Evolutionary conservation across 1,140 invertebrate genomes (phyloP).

Genomic region (Magallana ariakensis): DNA sequence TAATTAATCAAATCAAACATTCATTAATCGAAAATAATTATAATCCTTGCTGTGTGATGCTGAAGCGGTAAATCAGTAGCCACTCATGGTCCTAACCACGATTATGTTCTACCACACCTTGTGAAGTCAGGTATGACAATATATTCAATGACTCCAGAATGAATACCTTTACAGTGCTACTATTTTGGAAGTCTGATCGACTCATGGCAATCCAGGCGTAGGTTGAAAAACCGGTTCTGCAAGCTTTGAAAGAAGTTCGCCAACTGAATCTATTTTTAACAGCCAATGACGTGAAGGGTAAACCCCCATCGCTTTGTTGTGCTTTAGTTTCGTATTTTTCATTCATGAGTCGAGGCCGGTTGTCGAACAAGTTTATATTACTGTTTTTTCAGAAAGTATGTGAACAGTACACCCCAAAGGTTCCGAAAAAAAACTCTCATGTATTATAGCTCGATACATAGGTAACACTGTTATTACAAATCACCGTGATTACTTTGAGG

Average conservation of each 20-base stretch:
- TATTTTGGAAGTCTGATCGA: conserved; percentile 40
- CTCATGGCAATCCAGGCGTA: conserved; percentile 42
- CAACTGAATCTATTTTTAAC: conserved; percentile 32
- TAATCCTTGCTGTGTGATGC: background rate
- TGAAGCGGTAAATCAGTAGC: background rate
- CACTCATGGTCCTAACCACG: conserved; percentile 40
- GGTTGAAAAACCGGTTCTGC: conserved; percentile 48
- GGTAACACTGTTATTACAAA: too few species aligned
- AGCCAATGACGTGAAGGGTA: conserved; percentile 37
- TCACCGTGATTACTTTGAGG: too few species aligned
- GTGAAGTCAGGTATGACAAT: conserved; percentile 36
- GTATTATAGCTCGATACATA: too few species aligned
- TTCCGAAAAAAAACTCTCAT: too few species aligned
- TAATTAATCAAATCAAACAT: conserved; percentile 9
- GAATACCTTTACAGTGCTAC: conserved; percentile 46
- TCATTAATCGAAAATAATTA: background rate
- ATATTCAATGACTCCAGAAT: conserved; percentile 20
- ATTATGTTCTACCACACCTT: conserved; percentile 31
- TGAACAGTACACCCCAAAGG: background rate
- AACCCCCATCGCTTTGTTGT: background rate
- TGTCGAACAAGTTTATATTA: background rate
- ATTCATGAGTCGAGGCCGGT: background rate
- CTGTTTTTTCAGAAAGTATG: background rate
- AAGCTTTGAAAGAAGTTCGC: conserved; percentile 42
- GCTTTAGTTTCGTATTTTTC: conserved; percentile 29